Percentiles rank a stretch among this genome's conserved stretches.
These are phyloP conservation scores for Eupithecia exiguata DNA, from an alignment of 2,888 invertebrate species.

Conservation along the genomic window DNA sequence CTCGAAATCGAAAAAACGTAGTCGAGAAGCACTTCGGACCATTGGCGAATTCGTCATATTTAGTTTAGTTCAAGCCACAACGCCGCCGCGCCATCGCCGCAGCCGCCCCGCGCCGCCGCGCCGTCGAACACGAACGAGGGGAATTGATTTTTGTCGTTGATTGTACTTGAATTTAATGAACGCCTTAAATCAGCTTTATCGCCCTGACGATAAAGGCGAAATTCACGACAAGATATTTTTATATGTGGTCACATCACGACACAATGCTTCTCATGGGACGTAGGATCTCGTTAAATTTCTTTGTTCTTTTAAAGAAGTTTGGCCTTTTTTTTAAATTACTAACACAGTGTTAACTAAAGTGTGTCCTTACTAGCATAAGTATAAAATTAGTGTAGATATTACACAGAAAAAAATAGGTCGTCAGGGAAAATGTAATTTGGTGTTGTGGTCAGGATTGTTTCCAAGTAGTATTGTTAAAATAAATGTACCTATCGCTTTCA, in stretches of 20 bases:
- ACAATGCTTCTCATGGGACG: conserved; percentile 13
- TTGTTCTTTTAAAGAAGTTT: neutral
- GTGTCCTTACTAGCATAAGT: too few species aligned
- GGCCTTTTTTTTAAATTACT: neutral
- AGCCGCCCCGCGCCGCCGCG: too few species aligned
- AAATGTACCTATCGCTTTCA: too few species aligned
- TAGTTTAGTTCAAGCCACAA: neutral
- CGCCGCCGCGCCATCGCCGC: too few species aligned
- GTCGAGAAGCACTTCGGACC: neutral
- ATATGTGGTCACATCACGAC: neutral
- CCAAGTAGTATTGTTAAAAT: too few species aligned
- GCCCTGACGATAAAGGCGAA: conserved; percentile 2
- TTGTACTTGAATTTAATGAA: conserved; percentile 1
- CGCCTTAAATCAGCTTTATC: conserved; percentile 10
- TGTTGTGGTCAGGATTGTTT: too few species aligned
- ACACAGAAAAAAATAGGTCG: neutral
- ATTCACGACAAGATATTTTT: conserved; percentile 11
- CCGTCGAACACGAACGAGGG: neutral
- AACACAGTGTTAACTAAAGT: neutral
- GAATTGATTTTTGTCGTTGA: neutral
- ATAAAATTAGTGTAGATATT: too few species aligned
- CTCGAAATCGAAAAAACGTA: too few species aligned
- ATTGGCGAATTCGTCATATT: neutral
- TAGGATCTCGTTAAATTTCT: conserved; percentile 6
- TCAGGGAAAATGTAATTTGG: neutral